Evolutionary conservation across 2,797 vertebrate species (phyloP), one percentile per base, ranked within the genome.

Genomic region (Poeciliopsis presidionis): DNA sequence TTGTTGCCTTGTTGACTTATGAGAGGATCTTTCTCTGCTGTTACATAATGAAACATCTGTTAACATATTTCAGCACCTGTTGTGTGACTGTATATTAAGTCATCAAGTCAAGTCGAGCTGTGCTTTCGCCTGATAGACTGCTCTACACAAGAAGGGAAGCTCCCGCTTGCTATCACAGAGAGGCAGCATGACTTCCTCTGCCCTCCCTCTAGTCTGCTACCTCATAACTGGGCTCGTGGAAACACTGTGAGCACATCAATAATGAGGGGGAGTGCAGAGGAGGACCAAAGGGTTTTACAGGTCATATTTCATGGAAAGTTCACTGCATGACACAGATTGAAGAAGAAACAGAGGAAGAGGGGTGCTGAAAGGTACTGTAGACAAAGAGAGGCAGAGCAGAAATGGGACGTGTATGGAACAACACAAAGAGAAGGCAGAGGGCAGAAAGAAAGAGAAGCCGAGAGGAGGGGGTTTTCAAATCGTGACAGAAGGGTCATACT

Each of bases 401-500:
- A 83, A 90, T 86, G 72, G 80, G 80, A 89, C 61, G 46, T 57
- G 80, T 85, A 57, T 81, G 78, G 76, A 82, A 47, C 73, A 79
- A 84, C 65, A 76, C 72, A 63, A 57, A 88, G 71, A 80, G 82
- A 71, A 78, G 72, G 55, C 41, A 73, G 47, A 84, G 63, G 53
- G 73, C 74, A 28, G 53, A 79, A 57, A 72, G n/a, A 51, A 65
- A 36, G 73, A 79, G 75, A 79, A 71, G 73, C 74, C 11, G 53
- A 79, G 49, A 73, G n/a, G 61, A 63, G 30, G 73, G 76, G 74
- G 79, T 45, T 84, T 84, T 81, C 81, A 89, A 89, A 76, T 87
- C 75, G 91, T 86, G 95, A 94, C 92, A 87, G 91, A 93, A 86
- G 90, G 88, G 91, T 90, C 88, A 91, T 97, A 99, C 98, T 99